phyloP scores from a whole-genome alignment of 2,888 invertebrate species.

The Tuberolachnus salignus region DNA sequence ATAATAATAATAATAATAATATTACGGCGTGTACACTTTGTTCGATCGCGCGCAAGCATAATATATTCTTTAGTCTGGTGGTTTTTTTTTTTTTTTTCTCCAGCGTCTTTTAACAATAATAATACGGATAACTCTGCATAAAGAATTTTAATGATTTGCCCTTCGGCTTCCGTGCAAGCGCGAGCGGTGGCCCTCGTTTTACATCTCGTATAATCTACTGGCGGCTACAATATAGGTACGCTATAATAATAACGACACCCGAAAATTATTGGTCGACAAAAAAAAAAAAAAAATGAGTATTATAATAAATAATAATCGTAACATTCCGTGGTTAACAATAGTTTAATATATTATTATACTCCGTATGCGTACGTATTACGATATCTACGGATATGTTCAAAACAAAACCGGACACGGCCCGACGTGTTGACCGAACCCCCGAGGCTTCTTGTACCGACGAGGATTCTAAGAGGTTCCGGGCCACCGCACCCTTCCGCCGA shows the following conservation, averaged over 20 bases:
- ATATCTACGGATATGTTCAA: no score
- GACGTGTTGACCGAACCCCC: no score
- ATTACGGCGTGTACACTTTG: not conserved
- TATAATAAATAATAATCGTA: constrained; percentile 17
- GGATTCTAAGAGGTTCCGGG: no score
- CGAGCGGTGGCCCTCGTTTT: not conserved
- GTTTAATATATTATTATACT: not conserved
- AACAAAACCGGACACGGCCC: no score
- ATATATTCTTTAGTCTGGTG: not conserved
- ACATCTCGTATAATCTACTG: not conserved
- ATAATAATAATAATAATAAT: no score
- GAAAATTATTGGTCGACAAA: not conserved
- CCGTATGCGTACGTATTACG: no score
- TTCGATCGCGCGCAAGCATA: not conserved
- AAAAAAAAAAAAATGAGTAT: not conserved
- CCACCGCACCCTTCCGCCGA: no score
- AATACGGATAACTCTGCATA: constrained; percentile 8
- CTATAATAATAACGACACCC: not conserved
- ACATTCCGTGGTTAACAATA: constrained; percentile 3
- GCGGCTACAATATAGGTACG: not conserved
- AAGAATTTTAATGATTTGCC: constrained; percentile 48
- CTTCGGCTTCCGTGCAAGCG: constrained; percentile 41
- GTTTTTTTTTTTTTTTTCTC: not conserved
- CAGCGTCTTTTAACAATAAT: constrained; percentile 26
- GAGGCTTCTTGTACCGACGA: no score